Base-by-base conservation (phyloP, 2,797 vertebrate species). In the Poecilia velifera region DNA sequence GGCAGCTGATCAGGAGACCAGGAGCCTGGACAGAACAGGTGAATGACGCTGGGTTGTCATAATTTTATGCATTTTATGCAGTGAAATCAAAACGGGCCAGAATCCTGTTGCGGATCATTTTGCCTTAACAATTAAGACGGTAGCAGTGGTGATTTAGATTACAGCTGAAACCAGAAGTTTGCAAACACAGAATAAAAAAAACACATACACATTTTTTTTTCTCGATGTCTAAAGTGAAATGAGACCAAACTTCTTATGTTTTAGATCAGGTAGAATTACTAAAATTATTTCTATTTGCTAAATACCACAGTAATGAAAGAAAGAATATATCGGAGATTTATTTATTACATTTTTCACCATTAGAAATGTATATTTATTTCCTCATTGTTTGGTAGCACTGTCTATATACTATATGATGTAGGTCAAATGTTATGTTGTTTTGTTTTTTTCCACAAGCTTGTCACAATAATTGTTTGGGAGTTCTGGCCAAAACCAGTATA, bases 1-100 rank as follows among this genome's bases (percentile, higher is more conserved):
- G 72, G 0, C 2, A 86, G 84, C 82, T 89, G 89, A 90, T 85
- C 68, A 79, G 55, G 64, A 81, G 51, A 80, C n/a, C 0, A 1
- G 13, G 55, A 82, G 53, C 20, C 28, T 34, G 39, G 49, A 34
- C 34, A 66, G 74, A 79, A 72, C 68, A 72, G 59, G 76, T 80
- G 80, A 82, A 77, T 74, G 18, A 18, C 31, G 18, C 3, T 20
- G 9, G 31, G 34, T 51, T 49, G 31, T 10, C 18, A 41, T 22
- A 41, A 41, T 68, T 64, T 7, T 22, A 4, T 39, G 31, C 16
- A 20, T 34, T 64, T 18, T 64, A 66, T 20, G 62, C 18, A 14
- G 14, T 66, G 34, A 66, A 66, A 39, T 64, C 16, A 64, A 64
- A 59, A 31, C 34, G 22, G 16, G 34, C 7, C 34, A 64, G 18